Base-by-base conservation (phyloP, 2,888 invertebrate species). In the Dolomedes plantarius region DNA sequence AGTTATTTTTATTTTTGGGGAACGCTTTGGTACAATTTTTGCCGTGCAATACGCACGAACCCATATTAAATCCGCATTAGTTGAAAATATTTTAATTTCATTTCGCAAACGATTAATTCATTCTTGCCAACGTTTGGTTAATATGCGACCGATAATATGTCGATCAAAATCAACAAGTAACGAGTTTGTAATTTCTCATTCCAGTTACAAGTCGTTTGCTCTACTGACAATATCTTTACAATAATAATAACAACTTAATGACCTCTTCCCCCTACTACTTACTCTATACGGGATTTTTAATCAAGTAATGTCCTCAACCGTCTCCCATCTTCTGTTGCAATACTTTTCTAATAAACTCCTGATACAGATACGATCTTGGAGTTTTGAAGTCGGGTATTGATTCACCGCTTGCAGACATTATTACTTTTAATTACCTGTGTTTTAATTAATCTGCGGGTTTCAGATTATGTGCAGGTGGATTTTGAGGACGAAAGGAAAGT, bases 311-410 rank as follows among this genome's bases (percentile, higher is more conserved):
- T 46, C 41, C 41, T 46, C n/a, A 46, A 16, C 9, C 16, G 16
- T 16, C n/a, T n/a, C n/a, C n/a, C n/a, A 16, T 41, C 41, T 6
- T 2, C 2, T 46, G 6, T 46, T n/a, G 41, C 41, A 46, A 46
- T 16, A 46, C 41, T 46, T 46, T 46, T 46, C 41, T 46, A 46
- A 46, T 46, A 46, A 46, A 46, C 41, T n/a, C 36, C 46, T 46
- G 41, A n/a, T n/a, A n/a, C n/a, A n/a, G n/a, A n/a, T n/a, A n/a
- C n/a, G n/a, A n/a, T n/a, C n/a, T n/a, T 16, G 41, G 46, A 46
- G 13, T 46, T 46, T 46, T 46, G 41, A n/a, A 46, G 16, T 2
- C 13, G 13, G 16, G 11, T 36, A 36, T 36, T 36, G 11, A 36
- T 36, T 36, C 36, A n/a, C 36, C 11, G 11, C 36, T 36, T 36